Percentiles rank a stretch among this genome's conserved stretches.
Conservation (phyloP, 2,888 invertebrate species). For the Ophioninae sp. region DNA sequence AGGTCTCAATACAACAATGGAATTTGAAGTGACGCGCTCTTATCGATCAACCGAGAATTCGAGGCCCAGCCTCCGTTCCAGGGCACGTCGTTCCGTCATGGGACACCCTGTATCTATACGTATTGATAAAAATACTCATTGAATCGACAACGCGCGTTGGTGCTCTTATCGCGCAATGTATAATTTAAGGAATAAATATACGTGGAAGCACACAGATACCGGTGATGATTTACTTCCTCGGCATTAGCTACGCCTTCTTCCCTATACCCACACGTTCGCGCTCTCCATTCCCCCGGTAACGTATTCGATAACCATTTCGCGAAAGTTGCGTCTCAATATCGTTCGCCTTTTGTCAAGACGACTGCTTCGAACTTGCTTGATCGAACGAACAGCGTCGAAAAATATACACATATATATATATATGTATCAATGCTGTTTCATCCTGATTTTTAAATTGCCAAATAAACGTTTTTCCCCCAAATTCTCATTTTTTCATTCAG, state of each 20-base stretch:
- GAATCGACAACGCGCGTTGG: not conserved
- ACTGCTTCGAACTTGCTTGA: not conserved
- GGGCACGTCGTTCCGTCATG: too few species aligned
- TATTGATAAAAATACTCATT: not conserved
- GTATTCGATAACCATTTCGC: constrained; percentile 10
- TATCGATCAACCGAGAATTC: too few species aligned
- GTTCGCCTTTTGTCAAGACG: not conserved
- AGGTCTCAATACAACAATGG: too few species aligned
- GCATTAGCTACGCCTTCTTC: constrained; percentile 16
- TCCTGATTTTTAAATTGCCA: not conserved
- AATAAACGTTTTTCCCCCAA: too few species aligned
- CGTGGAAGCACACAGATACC: not conserved
- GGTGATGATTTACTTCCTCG: constrained; percentile 25
- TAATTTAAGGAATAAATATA: not conserved
- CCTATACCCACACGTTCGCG: not conserved
- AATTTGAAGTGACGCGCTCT: too few species aligned
- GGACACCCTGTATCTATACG: not conserved
- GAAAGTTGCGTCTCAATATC: constrained; percentile 3
- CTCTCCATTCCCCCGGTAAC: not conserved
- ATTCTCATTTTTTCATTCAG: too few species aligned
- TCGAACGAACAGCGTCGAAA: not conserved
- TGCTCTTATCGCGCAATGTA: not conserved
- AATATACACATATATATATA: not conserved
- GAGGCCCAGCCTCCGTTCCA: too few species aligned
- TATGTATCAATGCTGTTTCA: not conserved